Evolutionary conservation across 2,797 vertebrate genomes (phyloP), one percentile per base, ranked within the genome.

Genomic region (Pseudopleuronectes americanus): DNA sequence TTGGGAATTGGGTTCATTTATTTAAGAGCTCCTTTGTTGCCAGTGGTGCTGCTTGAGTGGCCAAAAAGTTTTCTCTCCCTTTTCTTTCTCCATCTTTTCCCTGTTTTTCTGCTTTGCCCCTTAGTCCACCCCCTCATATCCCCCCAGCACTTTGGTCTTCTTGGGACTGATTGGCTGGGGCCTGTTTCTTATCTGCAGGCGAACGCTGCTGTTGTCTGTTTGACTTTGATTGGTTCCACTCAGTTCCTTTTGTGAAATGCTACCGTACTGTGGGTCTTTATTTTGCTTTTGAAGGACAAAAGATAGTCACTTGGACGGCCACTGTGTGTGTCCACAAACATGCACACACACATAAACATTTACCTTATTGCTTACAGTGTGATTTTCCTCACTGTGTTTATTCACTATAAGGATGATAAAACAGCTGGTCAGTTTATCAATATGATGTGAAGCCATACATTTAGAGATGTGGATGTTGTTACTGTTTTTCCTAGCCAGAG

Each of bases 211-310:
- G 24, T 51, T 73, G 60, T 52, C 33, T 66, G 63, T 82, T 84
- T 89, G 85, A 90, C 84, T 82, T 87, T 90, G 79, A 71, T 64
- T 63, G 48, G 81, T 86, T 79, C 6, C 10, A 59, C 58, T 79
- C 6, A 4, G 54, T 52, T 84, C 38, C 59, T 73, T 79, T 74
- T 74, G 77, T 47, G 75, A 73, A 71, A 58, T 38, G 56, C 64
- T 67, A 63, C 70, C 76, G 43, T 67, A 63, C 70, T 74, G 43
- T 71, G 64, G 71, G 68, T 79, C 73, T 78, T 85, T 17, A 43
- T 43, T 43, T 16, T 16, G 41, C 12, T 43, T 13, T 14, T 43
- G 41, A 43, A 41, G 12, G 28, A 28, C 28, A 28, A 28, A 28
- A 28, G 28, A 28, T 6, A 28, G 28, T 28, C 28, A 28, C 28